These are phyloP conservation scores for Torymus auratus DNA, from an alignment of 2,888 invertebrate genomes.

Conservation along the genomic window DNA sequence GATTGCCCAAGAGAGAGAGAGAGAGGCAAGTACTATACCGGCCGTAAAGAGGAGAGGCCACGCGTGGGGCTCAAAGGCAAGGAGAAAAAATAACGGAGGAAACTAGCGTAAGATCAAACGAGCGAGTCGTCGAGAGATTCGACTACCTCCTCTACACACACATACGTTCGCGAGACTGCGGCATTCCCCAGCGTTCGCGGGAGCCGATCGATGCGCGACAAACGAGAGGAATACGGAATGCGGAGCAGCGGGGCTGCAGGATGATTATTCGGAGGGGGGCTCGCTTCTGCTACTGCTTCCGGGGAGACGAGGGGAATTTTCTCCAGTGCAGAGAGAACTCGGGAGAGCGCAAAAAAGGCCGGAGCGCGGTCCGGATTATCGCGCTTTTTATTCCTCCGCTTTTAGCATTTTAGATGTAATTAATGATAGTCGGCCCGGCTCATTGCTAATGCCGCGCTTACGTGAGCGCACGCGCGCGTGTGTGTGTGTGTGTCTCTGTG, in stretches of 20 bases:
- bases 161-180: conserved; percentile 37
- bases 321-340: neutral
- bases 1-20: neutral
- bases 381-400: conserved; percentile 29
- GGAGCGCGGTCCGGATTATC: conserved; percentile 20
- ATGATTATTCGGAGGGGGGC: conserved; percentile 43
- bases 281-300: conserved; percentile 9
- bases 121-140: too few species aligned
- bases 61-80: neutral
- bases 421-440: conserved; percentile 35
- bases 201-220: conserved; percentile 72
- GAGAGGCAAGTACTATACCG: neutral
- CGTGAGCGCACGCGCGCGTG: neutral
- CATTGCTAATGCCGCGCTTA: conserved; percentile 15
- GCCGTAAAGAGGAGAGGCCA: neutral
- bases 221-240: conserved; percentile 73
- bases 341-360: conserved; percentile 11
- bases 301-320: conserved; percentile 56
- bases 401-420: conserved; percentile 56
- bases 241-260: conserved; percentile 21
- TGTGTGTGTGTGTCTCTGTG: neutral
- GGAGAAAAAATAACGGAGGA: neutral
- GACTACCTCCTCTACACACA: too few species aligned
- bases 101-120: conserved; percentile 32
- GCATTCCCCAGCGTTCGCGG: conserved; percentile 67